Evolutionary conservation across 2,113 vertebrate genomes (phyloP).

Genomic region (Amphiprion percula): DNA sequence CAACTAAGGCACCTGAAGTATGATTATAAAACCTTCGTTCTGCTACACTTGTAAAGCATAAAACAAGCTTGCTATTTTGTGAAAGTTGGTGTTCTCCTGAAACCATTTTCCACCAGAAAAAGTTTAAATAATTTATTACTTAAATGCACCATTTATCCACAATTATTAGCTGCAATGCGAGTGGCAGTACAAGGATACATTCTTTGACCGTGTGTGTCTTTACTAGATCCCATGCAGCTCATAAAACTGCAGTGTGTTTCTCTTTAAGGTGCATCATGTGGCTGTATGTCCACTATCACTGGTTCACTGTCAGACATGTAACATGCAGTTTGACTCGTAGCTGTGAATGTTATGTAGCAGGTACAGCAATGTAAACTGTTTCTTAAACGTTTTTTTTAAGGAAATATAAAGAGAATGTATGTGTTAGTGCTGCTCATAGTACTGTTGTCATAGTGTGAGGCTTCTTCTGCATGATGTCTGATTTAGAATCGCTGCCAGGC

Average conservation of each 20-base stretch:
- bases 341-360: background rate
- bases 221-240: background rate
- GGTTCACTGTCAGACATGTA: too few relatives aligned
- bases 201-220: background rate
- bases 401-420: background rate
- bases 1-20: background rate
- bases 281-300: too few relatives aligned
- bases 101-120: background rate
- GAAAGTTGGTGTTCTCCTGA: background rate
- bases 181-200: background rate
- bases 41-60: background rate
- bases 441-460: background rate
- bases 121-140: background rate
- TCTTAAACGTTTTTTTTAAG: too few relatives aligned
- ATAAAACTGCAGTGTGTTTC: background rate
- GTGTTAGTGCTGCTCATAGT: background rate
- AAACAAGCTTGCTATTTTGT: background rate
- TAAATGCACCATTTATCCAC: background rate
- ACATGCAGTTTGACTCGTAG: too few relatives aligned
- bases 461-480: conserved; percentile 27
- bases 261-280: too few relatives aligned
- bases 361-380: background rate
- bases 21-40: conserved; percentile 7
- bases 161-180: too few relatives aligned
- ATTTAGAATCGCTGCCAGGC: conserved; percentile 56